These are phyloP conservation scores for Ctenosaura bakeri DNA, from an alignment of 2,797 vertebrate species.

Conservation along the genomic window DNA sequence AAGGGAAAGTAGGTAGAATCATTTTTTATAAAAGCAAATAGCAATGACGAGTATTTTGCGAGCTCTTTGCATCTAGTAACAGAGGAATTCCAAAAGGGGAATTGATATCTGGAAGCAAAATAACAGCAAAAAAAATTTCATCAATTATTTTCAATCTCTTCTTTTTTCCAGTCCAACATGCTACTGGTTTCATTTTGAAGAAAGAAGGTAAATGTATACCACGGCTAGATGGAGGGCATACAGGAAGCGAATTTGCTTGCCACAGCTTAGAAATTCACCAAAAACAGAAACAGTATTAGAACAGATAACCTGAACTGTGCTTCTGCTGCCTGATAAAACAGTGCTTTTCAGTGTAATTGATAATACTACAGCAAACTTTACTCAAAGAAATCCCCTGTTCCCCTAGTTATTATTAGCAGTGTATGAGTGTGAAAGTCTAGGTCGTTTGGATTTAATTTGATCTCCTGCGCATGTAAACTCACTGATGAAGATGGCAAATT, in stretches of 20 bases:
- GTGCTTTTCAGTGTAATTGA: slow-evolving; percentile 3
- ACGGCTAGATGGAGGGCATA: too few relatives aligned
- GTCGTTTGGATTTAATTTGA: background rate
- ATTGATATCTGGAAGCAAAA: background rate
- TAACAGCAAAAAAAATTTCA: background rate
- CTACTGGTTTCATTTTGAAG: background rate
- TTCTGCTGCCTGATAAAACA: background rate
- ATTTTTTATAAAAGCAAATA: background rate
- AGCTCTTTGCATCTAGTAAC: background rate
- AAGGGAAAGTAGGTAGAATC: background rate
- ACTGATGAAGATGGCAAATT: slow-evolving; percentile 98
- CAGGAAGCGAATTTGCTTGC: background rate
- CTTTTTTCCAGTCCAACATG: background rate
- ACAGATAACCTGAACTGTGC: background rate
- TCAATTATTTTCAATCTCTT: background rate
- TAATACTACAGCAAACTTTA: background rate
- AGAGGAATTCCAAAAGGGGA: background rate
- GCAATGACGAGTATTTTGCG: background rate
- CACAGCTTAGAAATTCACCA: background rate
- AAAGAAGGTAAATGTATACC: background rate
- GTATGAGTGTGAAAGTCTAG: background rate
- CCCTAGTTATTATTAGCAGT: background rate
- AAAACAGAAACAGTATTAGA: background rate
- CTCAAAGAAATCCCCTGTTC: background rate
- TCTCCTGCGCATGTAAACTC: slow-evolving; percentile 72